phyloP scores from a whole-genome alignment of 2,888 invertebrate genomes.

The Tryphoninae sp. region DNA sequence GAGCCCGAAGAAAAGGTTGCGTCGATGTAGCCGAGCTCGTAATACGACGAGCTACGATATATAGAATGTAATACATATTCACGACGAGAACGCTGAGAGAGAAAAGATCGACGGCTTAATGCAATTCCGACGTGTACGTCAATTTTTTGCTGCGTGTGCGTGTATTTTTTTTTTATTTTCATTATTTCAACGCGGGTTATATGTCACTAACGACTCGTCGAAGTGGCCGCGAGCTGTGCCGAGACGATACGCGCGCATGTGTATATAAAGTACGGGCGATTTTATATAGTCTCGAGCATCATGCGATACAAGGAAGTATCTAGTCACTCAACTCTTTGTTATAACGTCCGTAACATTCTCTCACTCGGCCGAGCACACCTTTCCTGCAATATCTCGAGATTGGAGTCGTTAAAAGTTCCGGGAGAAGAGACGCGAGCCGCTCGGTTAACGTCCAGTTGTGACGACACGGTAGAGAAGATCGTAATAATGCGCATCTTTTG shows the following conservation, averaged over 20 bases:
- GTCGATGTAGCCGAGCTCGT: constrained; percentile 13
- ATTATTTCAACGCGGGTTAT: constrained; percentile 30
- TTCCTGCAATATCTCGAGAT: constrained; percentile 41
- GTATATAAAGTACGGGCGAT: not conserved
- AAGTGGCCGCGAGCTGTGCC: constrained; percentile 16
- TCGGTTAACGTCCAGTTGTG: constrained; percentile 22
- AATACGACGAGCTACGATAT: constrained; percentile 30
- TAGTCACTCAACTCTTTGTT: constrained; percentile 54
- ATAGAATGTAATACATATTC: constrained; percentile 31
- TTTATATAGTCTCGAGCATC: not conserved
- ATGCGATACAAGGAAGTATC: constrained; percentile 56
- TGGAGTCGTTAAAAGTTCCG: constrained; percentile 58
- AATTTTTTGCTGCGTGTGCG: constrained; percentile 18
- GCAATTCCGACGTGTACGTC: constrained; percentile 37
- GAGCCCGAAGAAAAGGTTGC: constrained; percentile 4
- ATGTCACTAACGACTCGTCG: constrained; percentile 65
- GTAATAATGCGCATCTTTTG: constrained; percentile 42
- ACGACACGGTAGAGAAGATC: constrained; percentile 18
- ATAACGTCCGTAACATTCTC: constrained; percentile 49
- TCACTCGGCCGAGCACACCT: constrained; percentile 15
- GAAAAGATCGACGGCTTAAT: constrained; percentile 42
- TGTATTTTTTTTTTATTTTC: constrained; percentile 25
- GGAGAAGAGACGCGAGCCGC: constrained; percentile 48
- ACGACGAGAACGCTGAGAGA: not conserved
- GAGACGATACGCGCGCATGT: not conserved